Evolutionary conservation across 2,113 vertebrate genomes (phyloP).

Genomic region (Phrynosoma blainvillii): DNA sequence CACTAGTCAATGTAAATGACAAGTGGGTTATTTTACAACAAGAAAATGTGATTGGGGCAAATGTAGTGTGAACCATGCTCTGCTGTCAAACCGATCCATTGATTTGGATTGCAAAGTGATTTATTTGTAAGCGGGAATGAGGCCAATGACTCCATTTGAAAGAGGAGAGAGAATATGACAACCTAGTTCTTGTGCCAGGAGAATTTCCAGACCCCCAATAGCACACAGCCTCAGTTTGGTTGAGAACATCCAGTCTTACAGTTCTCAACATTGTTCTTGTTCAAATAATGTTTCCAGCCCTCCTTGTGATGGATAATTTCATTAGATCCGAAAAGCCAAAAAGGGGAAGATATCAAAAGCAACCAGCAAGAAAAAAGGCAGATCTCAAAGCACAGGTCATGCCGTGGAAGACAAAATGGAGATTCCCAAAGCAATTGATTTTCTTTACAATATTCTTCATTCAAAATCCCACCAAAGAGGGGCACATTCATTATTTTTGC

Average conservation of each 20-base stretch:
- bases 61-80: too few species aligned
- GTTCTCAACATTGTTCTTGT: not conserved
- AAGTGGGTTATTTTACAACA: too few species aligned
- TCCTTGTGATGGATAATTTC: conserved; percentile 9
- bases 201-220: conserved; percentile 11
- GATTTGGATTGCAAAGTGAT: too few species aligned
- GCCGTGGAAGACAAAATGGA: not conserved
- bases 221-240: conserved; percentile 6
- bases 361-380: conserved; percentile 1
- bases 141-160: not conserved
- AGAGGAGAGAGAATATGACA: not conserved
- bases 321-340: conserved; percentile 7
- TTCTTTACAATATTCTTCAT: conserved; percentile 24
- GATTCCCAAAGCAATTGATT: not conserved
- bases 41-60: too few species aligned
- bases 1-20: too few species aligned
- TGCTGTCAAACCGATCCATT: too few species aligned
- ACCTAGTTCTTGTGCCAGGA: not conserved
- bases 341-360: not conserved
- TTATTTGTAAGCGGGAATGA: too few species aligned
- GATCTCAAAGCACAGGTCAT: not conserved
- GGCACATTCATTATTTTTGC: not conserved
- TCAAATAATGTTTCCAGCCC: conserved; percentile 2
- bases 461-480: conserved; percentile 9
- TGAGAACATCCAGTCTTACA: not conserved